Evolutionary conservation across 2,888 invertebrate species (phyloP), one percentile per base, ranked within the genome.

Genomic region (Tetragonisca angustula): DNA sequence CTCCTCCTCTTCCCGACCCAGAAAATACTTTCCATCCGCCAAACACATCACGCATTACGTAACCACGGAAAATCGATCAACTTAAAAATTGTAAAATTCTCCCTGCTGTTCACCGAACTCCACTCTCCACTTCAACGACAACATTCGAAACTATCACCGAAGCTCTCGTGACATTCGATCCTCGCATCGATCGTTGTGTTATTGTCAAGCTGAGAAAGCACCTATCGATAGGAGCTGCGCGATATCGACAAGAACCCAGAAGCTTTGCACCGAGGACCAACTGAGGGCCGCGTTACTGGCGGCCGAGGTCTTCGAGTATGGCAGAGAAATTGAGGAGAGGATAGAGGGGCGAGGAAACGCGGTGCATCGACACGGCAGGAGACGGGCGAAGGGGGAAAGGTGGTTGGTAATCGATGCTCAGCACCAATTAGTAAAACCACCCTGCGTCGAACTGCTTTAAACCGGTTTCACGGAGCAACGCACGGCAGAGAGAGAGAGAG

Each of bases 391-490:
- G 27, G 59, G 59, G 49, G 32, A 71, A 62, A 79, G 86, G 84
- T 81, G 84, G 87, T 85, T 84, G 89, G 90, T 92, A 92, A 92
- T 93, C 91, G 91, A 91, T 92, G 91, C 90, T 90, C 88, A 90
- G 90, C 89, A 89, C 90, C 92, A 92, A 93, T 93, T 93, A 93
- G 92, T 90, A 92, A 92, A 92, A 91, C 91, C 91, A 91, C 89
- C 91, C 91, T 86, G 87, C 87, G 87, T 83, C 87, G 88, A 88
- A 92, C 91, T 87, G 89, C 89, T 88, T 86, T 89, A 87, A 89
- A 91, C 91, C 91, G 91, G 88, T 90, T 32, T 91, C 89, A 89
- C 86, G 89, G 90, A 92, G 91, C 91, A 91, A 92, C 91, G 90
- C 90, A 84, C 87, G 85, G 75, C 74, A 87, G 86, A 84, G 9